Percentiles rank a stretch among this genome's conserved stretches.
These are phyloP conservation scores for Drosophila cracens DNA, from an alignment of 2,888 invertebrate species.

Conservation along the genomic window DNA sequence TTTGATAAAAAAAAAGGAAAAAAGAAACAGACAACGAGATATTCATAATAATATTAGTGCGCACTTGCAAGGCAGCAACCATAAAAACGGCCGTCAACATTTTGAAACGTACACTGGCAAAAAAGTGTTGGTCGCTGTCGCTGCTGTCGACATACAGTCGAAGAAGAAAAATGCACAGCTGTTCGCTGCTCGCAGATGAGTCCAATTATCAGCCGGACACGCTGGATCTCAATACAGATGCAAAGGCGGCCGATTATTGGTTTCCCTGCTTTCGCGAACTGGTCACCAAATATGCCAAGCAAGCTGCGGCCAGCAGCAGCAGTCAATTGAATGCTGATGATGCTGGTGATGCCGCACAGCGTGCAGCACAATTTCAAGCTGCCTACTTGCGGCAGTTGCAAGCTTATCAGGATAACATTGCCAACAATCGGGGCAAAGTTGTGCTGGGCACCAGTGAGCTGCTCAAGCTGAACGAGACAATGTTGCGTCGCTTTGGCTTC, in stretches of 20 bases:
- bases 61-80: slow-evolving; percentile 30
- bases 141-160: slow-evolving; percentile 25
- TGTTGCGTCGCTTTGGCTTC: slow-evolving; percentile 95
- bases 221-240: slow-evolving; percentile 93
- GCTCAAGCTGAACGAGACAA: slow-evolving; percentile 96
- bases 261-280: slow-evolving; percentile 94
- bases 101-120: slow-evolving; percentile 37
- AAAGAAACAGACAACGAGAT: slow-evolving; percentile 19
- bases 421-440: slow-evolving; percentile 85
- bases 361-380: slow-evolving; percentile 93
- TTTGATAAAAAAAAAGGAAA: slow-evolving; percentile 43
- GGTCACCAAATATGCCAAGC: slow-evolving; percentile 92
- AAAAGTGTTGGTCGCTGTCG: slow-evolving; percentile 12
- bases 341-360: slow-evolving; percentile 88
- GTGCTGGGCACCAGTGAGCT: slow-evolving; percentile 95
- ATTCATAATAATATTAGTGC: slow-evolving; percentile 41
- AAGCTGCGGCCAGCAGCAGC: slow-evolving; percentile 87
- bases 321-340: slow-evolving; percentile 81
- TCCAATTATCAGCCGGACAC: slow-evolving; percentile 95
- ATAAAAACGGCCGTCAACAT: slow-evolving; percentile 45
- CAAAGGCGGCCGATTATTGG: slow-evolving; percentile 96
- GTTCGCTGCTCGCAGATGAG: slow-evolving; percentile 91
- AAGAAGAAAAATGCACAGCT: slow-evolving; percentile 85
- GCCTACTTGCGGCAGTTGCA: slow-evolving; percentile 92
- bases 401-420: slow-evolving; percentile 71